Conservation (phyloP, 2,888 invertebrate species). For the Ctenicera cuprea region DNA sequence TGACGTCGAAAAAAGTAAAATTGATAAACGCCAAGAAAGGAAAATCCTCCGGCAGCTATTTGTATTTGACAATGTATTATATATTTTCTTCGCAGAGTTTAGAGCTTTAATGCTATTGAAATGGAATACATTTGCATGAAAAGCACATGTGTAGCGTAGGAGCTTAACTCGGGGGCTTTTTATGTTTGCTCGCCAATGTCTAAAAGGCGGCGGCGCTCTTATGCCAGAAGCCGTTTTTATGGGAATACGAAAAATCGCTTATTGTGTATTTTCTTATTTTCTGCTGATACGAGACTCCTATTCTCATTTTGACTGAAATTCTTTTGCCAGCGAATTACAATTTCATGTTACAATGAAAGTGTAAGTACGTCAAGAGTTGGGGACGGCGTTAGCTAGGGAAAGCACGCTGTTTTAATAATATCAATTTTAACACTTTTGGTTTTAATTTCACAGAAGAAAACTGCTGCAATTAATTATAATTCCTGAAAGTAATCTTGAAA, state of each 20-base stretch:
- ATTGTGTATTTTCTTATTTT: constrained; percentile 52
- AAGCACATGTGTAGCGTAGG: constrained; percentile 62
- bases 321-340: background rate
- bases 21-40: constrained; percentile 11
- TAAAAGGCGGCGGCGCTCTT: constrained; percentile 61
- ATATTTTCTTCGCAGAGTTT: constrained; percentile 60
- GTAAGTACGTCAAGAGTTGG: too few species aligned
- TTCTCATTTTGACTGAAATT: constrained; percentile 17
- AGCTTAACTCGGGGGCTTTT: constrained; percentile 71
- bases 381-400: too few species aligned
- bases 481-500: too few species aligned
- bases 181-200: constrained; percentile 73
- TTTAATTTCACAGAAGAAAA: too few species aligned
- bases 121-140: constrained; percentile 65
- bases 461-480: too few species aligned
- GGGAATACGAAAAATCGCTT: constrained; percentile 49
- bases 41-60: constrained; percentile 26
- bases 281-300: constrained; percentile 46
- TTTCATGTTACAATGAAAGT: background rate
- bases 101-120: constrained; percentile 64
- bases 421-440: too few species aligned
- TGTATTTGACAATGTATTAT: constrained; percentile 62
- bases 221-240: constrained; percentile 42
- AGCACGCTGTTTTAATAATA: too few species aligned
- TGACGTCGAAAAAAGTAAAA: background rate